These are phyloP conservation scores for Pipistrellus pipistrellus DNA, from an alignment of 2,797 vertebrate species.

Conservation along the genomic window DNA sequence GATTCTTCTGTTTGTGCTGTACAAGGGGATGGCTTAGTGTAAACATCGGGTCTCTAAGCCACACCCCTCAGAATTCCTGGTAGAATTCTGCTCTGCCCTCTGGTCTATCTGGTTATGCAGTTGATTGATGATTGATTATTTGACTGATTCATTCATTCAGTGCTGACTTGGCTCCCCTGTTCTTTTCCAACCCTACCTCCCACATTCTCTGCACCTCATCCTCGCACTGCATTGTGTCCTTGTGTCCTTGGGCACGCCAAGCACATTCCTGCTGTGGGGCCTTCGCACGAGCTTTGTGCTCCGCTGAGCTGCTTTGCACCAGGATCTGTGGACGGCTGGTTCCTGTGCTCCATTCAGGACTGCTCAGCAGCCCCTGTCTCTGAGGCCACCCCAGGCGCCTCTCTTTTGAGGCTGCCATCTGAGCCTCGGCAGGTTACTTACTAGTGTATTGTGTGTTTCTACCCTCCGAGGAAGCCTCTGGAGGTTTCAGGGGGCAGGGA, in stretches of 20 bases:
- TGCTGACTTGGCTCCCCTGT: not conserved
- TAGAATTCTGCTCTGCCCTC: not conserved
- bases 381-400: not conserved
- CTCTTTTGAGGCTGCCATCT: not conserved
- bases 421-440: not conserved
- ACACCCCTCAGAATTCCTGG: not conserved
- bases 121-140: not conserved
- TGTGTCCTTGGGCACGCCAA: not conserved
- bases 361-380: not conserved
- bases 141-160: not conserved
- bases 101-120: not conserved
- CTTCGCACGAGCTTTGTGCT: not conserved
- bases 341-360: too few relatives aligned
- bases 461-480: too few relatives aligned
- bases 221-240: not conserved
- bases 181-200: not conserved
- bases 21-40: not conserved
- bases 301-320: not conserved
- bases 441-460: not conserved
- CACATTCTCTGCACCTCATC: not conserved
- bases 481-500: not conserved
- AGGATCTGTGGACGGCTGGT: rapidly evolving
- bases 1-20: not conserved
- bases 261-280: not conserved
- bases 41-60: not conserved